Conservation (phyloP, 2,113 vertebrate genomes). For the Eidolon helvum region DNA sequence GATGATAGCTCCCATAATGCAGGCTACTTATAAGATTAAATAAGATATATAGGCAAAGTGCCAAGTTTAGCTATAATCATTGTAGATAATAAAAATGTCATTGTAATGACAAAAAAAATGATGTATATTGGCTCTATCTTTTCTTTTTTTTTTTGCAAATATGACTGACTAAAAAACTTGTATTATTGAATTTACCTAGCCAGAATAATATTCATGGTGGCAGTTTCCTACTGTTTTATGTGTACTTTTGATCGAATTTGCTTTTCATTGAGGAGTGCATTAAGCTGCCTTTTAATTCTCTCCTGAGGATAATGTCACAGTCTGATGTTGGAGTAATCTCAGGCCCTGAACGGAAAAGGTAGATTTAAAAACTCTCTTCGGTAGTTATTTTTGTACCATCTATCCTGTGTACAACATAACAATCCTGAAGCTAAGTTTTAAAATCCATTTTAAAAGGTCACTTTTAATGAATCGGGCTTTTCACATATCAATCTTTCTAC, state of each 20-base stretch:
- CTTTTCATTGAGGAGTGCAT: constrained; percentile 21
- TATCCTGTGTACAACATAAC: neutral
- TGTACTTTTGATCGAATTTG: constrained; percentile 60
- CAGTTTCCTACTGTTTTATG: constrained; percentile 3
- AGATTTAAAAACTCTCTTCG: neutral
- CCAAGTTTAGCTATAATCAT: neutral
- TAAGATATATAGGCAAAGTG: neutral
- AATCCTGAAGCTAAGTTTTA: neutral
- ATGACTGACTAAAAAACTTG: neutral
- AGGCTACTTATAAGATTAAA: neutral
- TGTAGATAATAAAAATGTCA: neutral
- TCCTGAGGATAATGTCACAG: neutral
- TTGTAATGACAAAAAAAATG: neutral
- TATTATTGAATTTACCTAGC: constrained; percentile 11
- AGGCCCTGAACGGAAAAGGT: neutral
- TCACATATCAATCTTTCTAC: neutral
- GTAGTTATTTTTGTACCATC: neutral
- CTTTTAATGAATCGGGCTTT: constrained; percentile 58
- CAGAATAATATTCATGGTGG: neutral
- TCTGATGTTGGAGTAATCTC: constrained; percentile 30
- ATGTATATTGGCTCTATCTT: neutral
- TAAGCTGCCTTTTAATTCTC: constrained; percentile 40
- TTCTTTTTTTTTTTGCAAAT: neutral
- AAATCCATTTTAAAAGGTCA: constrained; percentile 31
- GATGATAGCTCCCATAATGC: neutral